Percentiles rank a stretch among this genome's conserved stretches.
phyloP scores from a whole-genome alignment of 2,113 vertebrate genomes.

The Fukomys damarensis region DNA sequence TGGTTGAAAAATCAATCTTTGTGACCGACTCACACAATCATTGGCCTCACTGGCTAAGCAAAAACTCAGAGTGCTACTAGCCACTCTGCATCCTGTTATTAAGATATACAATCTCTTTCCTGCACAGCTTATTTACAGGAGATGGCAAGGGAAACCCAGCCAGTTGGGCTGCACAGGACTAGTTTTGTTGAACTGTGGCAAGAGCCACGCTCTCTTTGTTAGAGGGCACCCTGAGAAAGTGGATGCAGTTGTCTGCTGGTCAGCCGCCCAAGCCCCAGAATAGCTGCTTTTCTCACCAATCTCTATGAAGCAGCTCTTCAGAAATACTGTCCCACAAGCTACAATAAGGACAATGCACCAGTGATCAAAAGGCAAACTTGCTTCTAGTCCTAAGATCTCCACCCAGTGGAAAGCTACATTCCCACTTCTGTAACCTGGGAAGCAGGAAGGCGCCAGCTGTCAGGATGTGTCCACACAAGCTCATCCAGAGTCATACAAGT shows the following conservation, averaged over 20 bases:
- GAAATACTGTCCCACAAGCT: background rate
- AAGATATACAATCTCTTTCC: conserved; percentile 46
- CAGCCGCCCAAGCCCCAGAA: too few relatives aligned
- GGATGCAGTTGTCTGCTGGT: background rate
- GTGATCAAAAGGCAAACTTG: background rate
- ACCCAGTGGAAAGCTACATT: background rate
- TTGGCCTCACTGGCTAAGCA: background rate
- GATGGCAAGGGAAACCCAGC: background rate
- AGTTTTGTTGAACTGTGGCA: background rate
- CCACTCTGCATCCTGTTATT: conserved; percentile 42
- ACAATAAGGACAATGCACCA: too few relatives aligned
- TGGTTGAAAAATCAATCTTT: background rate
- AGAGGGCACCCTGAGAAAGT: background rate
- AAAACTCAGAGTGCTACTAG: background rate
- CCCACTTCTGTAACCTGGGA: too few relatives aligned
- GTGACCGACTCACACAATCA: conserved; percentile 2
- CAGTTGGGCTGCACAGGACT: background rate
- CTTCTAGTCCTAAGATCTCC: background rate
- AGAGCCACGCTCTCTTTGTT: background rate
- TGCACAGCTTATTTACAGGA: background rate
- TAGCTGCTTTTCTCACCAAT: background rate
- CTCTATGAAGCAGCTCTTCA: background rate
- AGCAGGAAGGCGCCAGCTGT: accelerated
- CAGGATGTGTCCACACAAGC: too few relatives aligned
- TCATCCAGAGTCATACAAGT: background rate